Evolutionary conservation across 2,113 vertebrate species (phyloP), one percentile per base, ranked within the genome.

Genomic region (Melanostigma gelatinosum): DNA sequence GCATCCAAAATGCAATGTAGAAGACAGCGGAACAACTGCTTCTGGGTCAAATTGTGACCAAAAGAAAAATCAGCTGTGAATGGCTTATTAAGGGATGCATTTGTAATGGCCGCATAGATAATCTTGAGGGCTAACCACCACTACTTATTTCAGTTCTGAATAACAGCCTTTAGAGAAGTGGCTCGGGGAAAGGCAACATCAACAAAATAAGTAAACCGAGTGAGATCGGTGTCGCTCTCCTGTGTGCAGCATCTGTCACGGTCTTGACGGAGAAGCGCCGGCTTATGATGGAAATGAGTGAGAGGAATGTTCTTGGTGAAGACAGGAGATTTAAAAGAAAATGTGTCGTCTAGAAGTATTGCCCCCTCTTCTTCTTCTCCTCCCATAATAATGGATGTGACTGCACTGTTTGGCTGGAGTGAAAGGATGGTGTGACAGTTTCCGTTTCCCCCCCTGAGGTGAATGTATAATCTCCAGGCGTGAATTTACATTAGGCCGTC

Each of bases 281-380:
- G 75, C 85, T 87, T 77, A 83, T 67, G 78, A 79, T 79, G 83
- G 66, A 79, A 66, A 83, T 70, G 82, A 90, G 52, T 80, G 87
- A 83, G 80, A 80, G 73, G 48, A 79, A 70, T 27, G 72, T 52
- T 69, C 48, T 48, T 22, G 48, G 50, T 61, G 15, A n/a, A 80
- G 69, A 87, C 68, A 71, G 52, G 52, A 54, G 77, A 90, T 60
- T 81, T 77, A 85, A 87, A 76, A 48, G 46, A 70, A 80, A 85
- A 83, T 80, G 58, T 72, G 82, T 76, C 32, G n/a, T 79, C 57
- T 69, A 24, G 44, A 50, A 85, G 54, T 46, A n/a, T 13, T 22
- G 3, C 34, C 72, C 64, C 61, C 72, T 22, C 13, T 27, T 11
- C 32, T 29, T 44, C 58, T 52, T 54, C 62, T 67, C n/a, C 12